Evolutionary conservation across 2,113 vertebrate species (phyloP), one percentile per base, ranked within the genome.

Genomic region (Antigone vipio): DNA sequence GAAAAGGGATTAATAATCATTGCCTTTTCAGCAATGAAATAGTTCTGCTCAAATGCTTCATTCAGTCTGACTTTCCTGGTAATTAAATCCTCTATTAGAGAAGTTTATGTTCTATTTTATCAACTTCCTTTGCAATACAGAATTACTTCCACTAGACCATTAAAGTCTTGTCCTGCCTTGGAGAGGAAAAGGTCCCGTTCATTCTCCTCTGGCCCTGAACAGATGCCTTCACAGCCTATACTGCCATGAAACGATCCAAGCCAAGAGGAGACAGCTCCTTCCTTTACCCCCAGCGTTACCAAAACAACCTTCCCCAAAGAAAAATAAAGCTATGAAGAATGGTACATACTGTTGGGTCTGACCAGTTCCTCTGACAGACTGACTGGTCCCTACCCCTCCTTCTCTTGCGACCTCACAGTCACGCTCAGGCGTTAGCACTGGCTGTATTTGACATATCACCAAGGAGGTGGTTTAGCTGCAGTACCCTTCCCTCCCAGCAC

Each of bases 51-150:
- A 96, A 92, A 93, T 85, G 82, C 91, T 92, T 81, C 72, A 60
- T 89, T 92, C 95, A 69, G 2, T 68, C 82, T 91, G 84, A 35
- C 63, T 97, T 93, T 93, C 89, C 91, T 85, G 71, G 64, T 93
- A 97, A 97, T 97, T 97, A 97, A 95, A 92, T 88, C 91, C 85
- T 76, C 87, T 83, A 85, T 89, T 93, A 91, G 91, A 85, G 80
- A 92, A 93, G 80, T 96, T 96, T 96, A 97, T 97, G 97, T 96
- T 95, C 93, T 97, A 83, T 97, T 97, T 97, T 97, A 97, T 97
- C 89, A 97, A 97, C 97, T 97, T 92, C 85, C 35, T 92, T 95
- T 85, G 85, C 90, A 71, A 89, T 86, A 81, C 32, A 92, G 74
- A 92, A 95, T 89, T 85, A 80, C 60, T 95, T 95, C 85, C 88